phyloP scores from a whole-genome alignment of 1,140 invertebrate species.

The Drosophila setifemur region DNA sequence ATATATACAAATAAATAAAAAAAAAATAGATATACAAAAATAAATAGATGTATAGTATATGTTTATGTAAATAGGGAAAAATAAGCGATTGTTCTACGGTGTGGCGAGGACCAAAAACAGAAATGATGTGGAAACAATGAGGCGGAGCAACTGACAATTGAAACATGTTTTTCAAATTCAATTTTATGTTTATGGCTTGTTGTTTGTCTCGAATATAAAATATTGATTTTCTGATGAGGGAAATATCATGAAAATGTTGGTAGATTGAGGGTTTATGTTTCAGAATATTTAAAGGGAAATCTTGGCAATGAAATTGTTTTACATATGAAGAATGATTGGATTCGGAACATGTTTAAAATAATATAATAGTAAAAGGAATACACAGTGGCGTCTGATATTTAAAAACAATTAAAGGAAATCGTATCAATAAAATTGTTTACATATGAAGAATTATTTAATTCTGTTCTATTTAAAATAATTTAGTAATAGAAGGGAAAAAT shows the following conservation, averaged over 20 bases:
- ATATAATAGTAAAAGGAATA: too few species aligned
- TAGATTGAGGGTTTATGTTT: neutral
- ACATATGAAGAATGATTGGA: too few species aligned
- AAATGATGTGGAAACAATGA: slow-evolving; percentile 60
- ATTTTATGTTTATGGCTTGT: slow-evolving; percentile 25
- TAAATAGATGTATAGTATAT: slow-evolving; percentile 35
- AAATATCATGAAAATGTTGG: neutral
- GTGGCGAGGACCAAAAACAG: slow-evolving; percentile 15
- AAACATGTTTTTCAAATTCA: slow-evolving; percentile 44
- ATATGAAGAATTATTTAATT: too few species aligned
- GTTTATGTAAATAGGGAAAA: slow-evolving; percentile 38
- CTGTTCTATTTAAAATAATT: too few species aligned
- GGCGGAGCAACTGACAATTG: slow-evolving; percentile 34
- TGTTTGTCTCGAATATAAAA: slow-evolving; percentile 1
- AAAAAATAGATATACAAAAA: slow-evolving; percentile 30
- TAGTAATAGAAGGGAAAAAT: too few species aligned
- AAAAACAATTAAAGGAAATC: too few species aligned
- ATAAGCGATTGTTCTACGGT: slow-evolving; percentile 35
- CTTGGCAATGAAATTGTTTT: neutral
- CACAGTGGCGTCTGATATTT: too few species aligned
- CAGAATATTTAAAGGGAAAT: too few species aligned
- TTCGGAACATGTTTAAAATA: too few species aligned
- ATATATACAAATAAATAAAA: slow-evolving; percentile 40
- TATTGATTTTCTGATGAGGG: slow-evolving; percentile 25
- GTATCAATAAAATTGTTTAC: too few species aligned